These are phyloP conservation scores for Cygnus buccinator DNA, from an alignment of 2,113 vertebrate species.

Conservation along the genomic window DNA sequence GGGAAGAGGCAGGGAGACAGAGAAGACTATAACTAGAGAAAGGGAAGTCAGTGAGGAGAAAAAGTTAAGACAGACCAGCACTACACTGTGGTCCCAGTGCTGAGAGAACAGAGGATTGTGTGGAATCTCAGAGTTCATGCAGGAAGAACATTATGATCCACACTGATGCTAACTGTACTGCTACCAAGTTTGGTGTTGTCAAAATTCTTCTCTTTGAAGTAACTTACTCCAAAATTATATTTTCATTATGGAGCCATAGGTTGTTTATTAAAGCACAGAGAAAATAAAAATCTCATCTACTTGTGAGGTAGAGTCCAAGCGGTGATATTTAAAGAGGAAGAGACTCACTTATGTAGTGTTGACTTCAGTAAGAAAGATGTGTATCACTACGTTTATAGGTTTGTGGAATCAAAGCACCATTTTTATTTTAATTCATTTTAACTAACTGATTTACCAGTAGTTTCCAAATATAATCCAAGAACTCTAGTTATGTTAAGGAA, in stretches of 20 bases:
- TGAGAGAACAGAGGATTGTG: neutral
- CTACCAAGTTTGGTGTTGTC: neutral
- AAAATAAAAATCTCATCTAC: neutral
- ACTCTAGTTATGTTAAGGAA: neutral
- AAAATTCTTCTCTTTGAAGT: neutral
- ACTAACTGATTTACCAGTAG: neutral
- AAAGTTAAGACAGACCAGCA: neutral
- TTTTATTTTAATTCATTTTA: neutral
- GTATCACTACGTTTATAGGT: neutral
- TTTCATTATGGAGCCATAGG: neutral
- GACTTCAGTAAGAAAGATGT: neutral
- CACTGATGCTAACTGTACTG: neutral
- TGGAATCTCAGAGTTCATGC: neutral
- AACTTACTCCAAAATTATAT: neutral
- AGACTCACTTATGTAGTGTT: neutral
- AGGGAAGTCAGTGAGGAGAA: neutral
- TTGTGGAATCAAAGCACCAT: neutral
- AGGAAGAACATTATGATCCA: neutral
- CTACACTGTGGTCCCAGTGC: neutral
- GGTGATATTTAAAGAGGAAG: neutral
- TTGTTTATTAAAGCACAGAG: neutral
- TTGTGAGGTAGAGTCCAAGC: neutral
- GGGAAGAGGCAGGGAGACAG: neutral
- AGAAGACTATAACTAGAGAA: neutral
- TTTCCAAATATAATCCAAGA: neutral